These are phyloP conservation scores for Mobula hypostoma DNA, from an alignment of 2,113 vertebrate species.

Conservation along the genomic window DNA sequence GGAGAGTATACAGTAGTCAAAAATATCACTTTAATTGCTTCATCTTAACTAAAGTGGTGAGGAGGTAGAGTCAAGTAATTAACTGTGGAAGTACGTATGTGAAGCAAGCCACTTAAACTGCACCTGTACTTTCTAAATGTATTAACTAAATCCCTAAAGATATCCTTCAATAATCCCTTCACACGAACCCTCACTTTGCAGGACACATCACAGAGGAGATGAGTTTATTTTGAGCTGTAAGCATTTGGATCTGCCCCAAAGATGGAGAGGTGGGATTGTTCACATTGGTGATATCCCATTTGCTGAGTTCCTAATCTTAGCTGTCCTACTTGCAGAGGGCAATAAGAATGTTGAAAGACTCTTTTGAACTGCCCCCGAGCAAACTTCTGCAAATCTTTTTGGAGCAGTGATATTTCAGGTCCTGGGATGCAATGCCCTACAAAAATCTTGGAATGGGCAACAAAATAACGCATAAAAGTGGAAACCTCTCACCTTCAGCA, in stretches of 20 bases:
- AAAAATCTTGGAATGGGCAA: not conserved
- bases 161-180: not conserved
- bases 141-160: not conserved
- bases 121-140: not conserved
- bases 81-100: not conserved
- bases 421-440: not conserved
- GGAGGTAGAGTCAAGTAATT: not conserved
- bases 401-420: not conserved
- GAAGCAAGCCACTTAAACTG: not conserved
- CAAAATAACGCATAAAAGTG: not conserved
- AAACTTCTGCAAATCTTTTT: not conserved
- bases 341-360: not conserved
- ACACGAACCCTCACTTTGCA: not conserved
- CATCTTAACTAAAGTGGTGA: not conserved
- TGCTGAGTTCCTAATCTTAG: not conserved
- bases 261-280: not conserved
- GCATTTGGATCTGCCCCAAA: not conserved
- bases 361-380: not conserved
- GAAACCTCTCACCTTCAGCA: not conserved
- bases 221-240: not conserved
- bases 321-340: not conserved
- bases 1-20: not conserved
- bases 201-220: not conserved
- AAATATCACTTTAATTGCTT: not conserved
- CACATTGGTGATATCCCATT: not conserved